phyloP scores from a whole-genome alignment of 2,888 invertebrate species.

The Rhogogaster chlorosoma region DNA sequence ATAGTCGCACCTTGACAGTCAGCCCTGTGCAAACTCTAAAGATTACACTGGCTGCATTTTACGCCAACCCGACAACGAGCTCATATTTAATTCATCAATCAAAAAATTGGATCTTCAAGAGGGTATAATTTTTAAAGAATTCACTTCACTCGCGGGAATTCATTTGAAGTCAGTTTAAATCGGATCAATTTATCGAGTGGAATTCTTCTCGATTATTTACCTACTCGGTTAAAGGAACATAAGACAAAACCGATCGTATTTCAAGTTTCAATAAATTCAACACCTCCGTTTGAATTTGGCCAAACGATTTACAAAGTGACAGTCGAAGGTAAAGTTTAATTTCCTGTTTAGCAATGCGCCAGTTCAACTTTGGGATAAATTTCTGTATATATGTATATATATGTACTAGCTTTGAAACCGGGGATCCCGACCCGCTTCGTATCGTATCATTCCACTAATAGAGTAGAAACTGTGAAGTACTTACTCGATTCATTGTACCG shows the following conservation, averaged over 20 bases:
- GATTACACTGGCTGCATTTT: background rate
- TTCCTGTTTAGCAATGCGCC: constrained; percentile 34
- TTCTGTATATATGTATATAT: background rate
- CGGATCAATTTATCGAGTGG: background rate
- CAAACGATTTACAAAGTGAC: constrained; percentile 39
- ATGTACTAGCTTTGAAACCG: background rate
- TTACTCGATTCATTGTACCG: background rate
- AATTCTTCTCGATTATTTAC: background rate
- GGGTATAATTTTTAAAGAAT: background rate
- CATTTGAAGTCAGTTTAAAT: background rate
- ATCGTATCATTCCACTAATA: constrained; percentile 38
- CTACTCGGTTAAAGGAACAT: background rate
- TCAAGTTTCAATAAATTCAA: constrained; percentile 16
- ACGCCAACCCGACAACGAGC: background rate
- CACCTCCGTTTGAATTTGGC: constrained; percentile 15
- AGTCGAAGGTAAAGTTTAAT: constrained; percentile 38
- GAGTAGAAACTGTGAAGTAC: constrained; percentile 9
- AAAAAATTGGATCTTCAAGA: background rate
- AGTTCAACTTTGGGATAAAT: constrained; percentile 41
- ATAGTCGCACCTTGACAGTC: constrained; percentile 40
- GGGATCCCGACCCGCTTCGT: background rate
- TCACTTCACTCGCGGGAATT: background rate
- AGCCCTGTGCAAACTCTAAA: background rate
- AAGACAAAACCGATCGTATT: constrained; percentile 10
- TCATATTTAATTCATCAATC: constrained; percentile 3